These are phyloP conservation scores for Aptenodytes forsteri DNA, from an alignment of 2,113 vertebrate species.

Conservation along the genomic window DNA sequence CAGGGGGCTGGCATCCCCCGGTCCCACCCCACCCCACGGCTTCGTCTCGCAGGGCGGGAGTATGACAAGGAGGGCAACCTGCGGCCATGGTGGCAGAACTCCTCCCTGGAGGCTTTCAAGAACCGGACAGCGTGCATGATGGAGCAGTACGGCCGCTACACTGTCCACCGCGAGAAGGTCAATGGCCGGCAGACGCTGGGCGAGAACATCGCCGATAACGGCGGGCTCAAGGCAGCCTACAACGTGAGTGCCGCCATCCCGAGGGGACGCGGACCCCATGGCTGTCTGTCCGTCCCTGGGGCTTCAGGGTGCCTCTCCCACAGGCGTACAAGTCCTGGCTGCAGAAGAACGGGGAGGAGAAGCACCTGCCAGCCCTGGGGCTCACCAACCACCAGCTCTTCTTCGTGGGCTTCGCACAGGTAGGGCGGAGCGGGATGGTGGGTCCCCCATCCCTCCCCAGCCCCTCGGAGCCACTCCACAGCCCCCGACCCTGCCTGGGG, in stretches of 20 bases:
- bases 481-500: rapidly evolving
- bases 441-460: background rate
- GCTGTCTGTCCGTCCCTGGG: background rate
- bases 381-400: conserved; percentile 97
- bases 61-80: conserved; percentile 96
- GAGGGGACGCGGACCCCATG: rapidly evolving
- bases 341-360: conserved; percentile 86
- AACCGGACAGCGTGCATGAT: conserved; percentile 91
- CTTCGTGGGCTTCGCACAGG: conserved; percentile 98
- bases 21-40: background rate
- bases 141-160: conserved; percentile 88
- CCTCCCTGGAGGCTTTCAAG: conserved; percentile 89
- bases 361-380: conserved; percentile 87
- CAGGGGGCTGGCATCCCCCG: background rate
- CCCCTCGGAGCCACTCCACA: background rate
- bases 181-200: conserved; percentile 94
- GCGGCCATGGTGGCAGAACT: conserved; percentile 95
- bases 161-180: conserved; percentile 88
- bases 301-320: background rate
- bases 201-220: conserved; percentile 96
- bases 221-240: conserved; percentile 95
- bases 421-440: background rate
- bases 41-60: conserved; percentile 81
- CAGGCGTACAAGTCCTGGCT: conserved; percentile 93
- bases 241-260: conserved; percentile 72